Conservation (phyloP, 2,888 invertebrate species). For the Pheosia tremula region DNA sequence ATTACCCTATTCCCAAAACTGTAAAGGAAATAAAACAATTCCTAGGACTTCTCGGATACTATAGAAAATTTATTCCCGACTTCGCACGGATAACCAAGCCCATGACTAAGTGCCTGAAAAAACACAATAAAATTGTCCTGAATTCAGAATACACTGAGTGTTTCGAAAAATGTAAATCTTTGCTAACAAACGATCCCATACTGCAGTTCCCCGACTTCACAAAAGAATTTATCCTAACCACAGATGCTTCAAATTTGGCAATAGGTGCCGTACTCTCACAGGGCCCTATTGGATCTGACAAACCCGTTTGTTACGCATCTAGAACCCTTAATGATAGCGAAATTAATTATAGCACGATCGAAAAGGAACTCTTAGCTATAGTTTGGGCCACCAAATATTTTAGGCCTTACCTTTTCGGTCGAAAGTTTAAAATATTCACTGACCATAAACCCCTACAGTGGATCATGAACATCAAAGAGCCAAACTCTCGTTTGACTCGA, state of each 20-base stretch:
- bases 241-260: slow-evolving; percentile 47
- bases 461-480: slow-evolving; percentile 46
- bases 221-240: slow-evolving; percentile 33
- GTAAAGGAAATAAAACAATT: too few species aligned
- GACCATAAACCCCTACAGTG: slow-evolving; percentile 55
- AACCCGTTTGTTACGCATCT: slow-evolving; percentile 16
- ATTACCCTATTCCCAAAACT: slow-evolving; percentile 23
- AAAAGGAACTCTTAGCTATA: slow-evolving; percentile 50
- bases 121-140: slow-evolving; percentile 21
- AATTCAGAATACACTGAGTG: slow-evolving; percentile 25
- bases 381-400: slow-evolving; percentile 42
- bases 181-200: slow-evolving; percentile 40
- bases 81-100: slow-evolving; percentile 34
- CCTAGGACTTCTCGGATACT: slow-evolving; percentile 17
- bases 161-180: slow-evolving; percentile 30
- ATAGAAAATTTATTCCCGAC: slow-evolving; percentile 38
- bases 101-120: slow-evolving; percentile 30
- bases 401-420: slow-evolving; percentile 47
- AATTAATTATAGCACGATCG: slow-evolving; percentile 35
- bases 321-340: slow-evolving; percentile 43
- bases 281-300: slow-evolving; percentile 17
- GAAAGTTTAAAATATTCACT: slow-evolving; percentile 50
- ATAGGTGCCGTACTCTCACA: slow-evolving; percentile 37
- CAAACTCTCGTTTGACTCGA: slow-evolving; percentile 40
- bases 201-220: slow-evolving; percentile 50